phyloP scores from a whole-genome alignment of 2,797 vertebrate species.

The Spinus pinus region DNA sequence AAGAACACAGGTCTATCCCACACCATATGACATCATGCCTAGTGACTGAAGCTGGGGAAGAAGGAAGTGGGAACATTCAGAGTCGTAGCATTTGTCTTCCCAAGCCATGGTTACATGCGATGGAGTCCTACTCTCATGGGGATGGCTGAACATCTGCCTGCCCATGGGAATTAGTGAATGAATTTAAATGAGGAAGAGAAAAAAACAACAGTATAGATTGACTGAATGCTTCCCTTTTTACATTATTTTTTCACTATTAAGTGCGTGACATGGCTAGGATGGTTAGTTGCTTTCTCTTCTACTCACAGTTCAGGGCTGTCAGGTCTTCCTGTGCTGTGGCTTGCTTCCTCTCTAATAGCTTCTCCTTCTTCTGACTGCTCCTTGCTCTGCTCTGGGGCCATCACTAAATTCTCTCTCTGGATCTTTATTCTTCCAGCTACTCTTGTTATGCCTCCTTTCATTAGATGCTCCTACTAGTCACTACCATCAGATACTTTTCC shows the following conservation, averaged over 20 bases:
- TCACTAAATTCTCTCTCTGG: neutral
- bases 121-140: neutral
- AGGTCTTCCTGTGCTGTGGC: neutral
- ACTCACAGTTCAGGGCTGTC: neutral
- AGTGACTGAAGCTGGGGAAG: neutral
- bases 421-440: neutral
- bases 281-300: neutral
- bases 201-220: neutral
- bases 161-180: neutral
- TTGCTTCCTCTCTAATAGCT: neutral
- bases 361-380: neutral
- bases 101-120: fast-evolving
- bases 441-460: neutral
- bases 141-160: neutral
- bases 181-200: neutral
- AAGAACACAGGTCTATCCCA: neutral
- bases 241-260: neutral
- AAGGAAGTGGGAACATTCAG: neutral
- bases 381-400: neutral
- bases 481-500: neutral
- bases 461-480: neutral
- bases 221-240: neutral
- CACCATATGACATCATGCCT: neutral
- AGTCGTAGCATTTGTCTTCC: neutral
- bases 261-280: neutral